phyloP scores from a whole-genome alignment of 2,113 vertebrate species.

The Oceanites oceanicus region DNA sequence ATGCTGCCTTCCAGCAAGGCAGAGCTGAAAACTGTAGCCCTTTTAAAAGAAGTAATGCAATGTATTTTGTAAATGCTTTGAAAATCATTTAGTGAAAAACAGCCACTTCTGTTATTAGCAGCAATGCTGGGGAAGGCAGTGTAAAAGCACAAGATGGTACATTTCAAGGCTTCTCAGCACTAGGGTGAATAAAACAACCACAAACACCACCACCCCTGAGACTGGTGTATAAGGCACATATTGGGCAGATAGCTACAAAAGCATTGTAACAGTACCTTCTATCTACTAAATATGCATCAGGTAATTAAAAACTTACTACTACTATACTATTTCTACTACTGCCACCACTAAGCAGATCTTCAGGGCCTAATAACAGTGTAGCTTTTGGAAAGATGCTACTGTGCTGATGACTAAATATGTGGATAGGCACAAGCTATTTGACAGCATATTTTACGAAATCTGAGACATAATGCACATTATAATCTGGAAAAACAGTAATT shows the following conservation, averaged over 20 bases:
- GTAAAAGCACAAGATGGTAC: neutral
- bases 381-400: neutral
- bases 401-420: neutral
- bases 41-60: neutral
- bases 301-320: neutral
- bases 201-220: neutral
- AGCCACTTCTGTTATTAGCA: neutral
- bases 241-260: neutral
- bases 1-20: neutral
- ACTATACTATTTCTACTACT: neutral
- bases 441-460: neutral
- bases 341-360: neutral
- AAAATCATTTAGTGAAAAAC: neutral
- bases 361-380: neutral
- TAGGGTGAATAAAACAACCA: neutral
- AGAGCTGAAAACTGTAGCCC: neutral
- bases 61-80: neutral
- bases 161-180: neutral
- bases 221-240: neutral
- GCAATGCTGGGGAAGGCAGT: neutral
- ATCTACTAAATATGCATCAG: neutral
- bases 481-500: neutral
- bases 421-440: neutral
- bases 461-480: neutral
- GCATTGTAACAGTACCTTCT: neutral